Conservation (phyloP, 2,797 vertebrate species). For the Gallirallus australis region DNA sequence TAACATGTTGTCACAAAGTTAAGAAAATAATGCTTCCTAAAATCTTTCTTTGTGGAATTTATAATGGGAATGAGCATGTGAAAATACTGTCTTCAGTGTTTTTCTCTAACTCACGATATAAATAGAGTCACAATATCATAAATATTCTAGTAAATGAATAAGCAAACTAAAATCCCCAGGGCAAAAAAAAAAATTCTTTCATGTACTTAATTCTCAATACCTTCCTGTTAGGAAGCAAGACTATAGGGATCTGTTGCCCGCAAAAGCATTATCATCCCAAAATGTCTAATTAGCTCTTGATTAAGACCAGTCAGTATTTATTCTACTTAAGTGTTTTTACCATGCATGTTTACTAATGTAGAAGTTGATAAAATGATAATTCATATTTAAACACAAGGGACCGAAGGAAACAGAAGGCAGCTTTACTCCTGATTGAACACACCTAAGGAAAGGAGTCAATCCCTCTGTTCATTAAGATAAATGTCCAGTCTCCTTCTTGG, state of each 20-base stretch:
- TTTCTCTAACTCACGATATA: neutral
- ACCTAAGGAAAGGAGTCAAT: neutral
- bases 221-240: neutral
- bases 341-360: neutral
- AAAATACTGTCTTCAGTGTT: neutral
- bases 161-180: neutral
- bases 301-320: neutral
- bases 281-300: slow-evolving; percentile 10
- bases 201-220: neutral
- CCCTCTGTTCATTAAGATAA: neutral
- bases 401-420: neutral
- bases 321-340: neutral
- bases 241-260: neutral
- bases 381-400: neutral
- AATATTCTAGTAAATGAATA: slow-evolving; percentile 33
- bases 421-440: neutral
- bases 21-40: neutral
- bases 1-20: neutral
- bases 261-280: neutral
- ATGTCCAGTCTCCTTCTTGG: neutral
- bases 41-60: neutral
- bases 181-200: neutral
- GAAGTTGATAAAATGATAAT: neutral
- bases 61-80: neutral
- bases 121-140: neutral